These are phyloP conservation scores for Epizoanthus illoricatus DNA, from an alignment of 92 coral and sea anemone genomes.

Conservation along the genomic window DNA sequence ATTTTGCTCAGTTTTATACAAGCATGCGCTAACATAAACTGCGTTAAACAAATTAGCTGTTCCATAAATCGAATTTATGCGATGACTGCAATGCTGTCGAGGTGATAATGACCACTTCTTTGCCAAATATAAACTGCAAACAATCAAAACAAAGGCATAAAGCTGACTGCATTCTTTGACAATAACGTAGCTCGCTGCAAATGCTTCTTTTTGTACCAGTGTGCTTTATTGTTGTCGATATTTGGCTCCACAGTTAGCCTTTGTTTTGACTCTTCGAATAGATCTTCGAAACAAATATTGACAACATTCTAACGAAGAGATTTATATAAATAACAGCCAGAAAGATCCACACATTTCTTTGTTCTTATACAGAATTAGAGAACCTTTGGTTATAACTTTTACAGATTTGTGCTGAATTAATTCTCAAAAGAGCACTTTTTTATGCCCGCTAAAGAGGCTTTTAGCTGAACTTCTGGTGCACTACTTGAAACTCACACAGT, in stretches of 20 bases:
- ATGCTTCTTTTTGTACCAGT: slow-evolving; percentile 5
- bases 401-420: background rate
- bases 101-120: slow-evolving; percentile 30
- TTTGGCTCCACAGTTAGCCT: slow-evolving; percentile 5
- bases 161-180: slow-evolving; percentile 8
- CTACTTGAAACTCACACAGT: slow-evolving; percentile 19
- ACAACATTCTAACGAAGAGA: slow-evolving; percentile 16
- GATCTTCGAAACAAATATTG: slow-evolving; percentile 39
- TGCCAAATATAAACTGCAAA: slow-evolving; percentile 3
- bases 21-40: no score
- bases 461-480: background rate
- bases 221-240: slow-evolving; percentile 31
- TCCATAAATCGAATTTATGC: no score
- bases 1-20: no score
- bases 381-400: background rate
- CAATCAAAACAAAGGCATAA: slow-evolving; percentile 17
- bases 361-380: background rate
- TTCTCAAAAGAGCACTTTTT: background rate
- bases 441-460: background rate
- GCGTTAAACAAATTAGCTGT: no score
- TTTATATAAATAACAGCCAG: slow-evolving; percentile 27
- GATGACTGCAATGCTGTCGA: background rate
- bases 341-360: background rate
- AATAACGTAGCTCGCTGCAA: background rate
- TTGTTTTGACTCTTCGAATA: slow-evolving; percentile 6